Conservation (phyloP, 2,888 invertebrate genomes). For the Oscheius sp. region DNA sequence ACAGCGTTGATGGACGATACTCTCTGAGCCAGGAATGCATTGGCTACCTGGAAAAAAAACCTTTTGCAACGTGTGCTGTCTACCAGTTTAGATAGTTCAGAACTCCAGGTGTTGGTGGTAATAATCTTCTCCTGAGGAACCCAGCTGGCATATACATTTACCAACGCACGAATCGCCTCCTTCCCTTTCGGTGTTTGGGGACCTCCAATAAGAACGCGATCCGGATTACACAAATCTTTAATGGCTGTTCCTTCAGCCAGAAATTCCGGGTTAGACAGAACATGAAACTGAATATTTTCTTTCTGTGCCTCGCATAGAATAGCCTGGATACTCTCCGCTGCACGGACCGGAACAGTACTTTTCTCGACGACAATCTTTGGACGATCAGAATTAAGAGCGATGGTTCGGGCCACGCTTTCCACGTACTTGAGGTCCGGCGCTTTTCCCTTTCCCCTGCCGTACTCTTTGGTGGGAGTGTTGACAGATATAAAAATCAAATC, state of each 20-base stretch:
- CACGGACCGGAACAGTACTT: slow-evolving; percentile 96
- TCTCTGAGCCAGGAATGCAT: slow-evolving; percentile 95
- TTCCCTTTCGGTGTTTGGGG: slow-evolving; percentile 75
- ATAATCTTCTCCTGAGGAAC: slow-evolving; percentile 90
- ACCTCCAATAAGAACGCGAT: slow-evolving; percentile 89
- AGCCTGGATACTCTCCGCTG: slow-evolving; percentile 86
- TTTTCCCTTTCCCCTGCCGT: slow-evolving; percentile 83
- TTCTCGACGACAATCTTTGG: slow-evolving; percentile 91
- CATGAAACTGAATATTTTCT: slow-evolving; percentile 71
- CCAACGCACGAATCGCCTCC: slow-evolving; percentile 85
- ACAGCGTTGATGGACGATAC: slow-evolving; percentile 95
- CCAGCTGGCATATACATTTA: slow-evolving; percentile 94
- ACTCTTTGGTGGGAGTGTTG: slow-evolving; percentile 96
- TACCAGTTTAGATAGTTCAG: slow-evolving; percentile 94
- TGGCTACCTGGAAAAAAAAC: slow-evolving; percentile 95
- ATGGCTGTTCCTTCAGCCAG: slow-evolving; percentile 97
- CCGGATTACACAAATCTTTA: slow-evolving; percentile 87
- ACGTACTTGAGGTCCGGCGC: slow-evolving; percentile 96
- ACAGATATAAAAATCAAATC: slow-evolving; percentile 98
- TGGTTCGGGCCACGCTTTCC: slow-evolving; percentile 93
- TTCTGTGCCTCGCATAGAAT: slow-evolving; percentile 66
- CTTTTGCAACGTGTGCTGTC: too few species aligned
- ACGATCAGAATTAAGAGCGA: slow-evolving; percentile 82
- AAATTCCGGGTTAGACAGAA: slow-evolving; percentile 97
- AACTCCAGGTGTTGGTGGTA: slow-evolving; percentile 98